Conservation (phyloP, 2,888 invertebrate species). For the Epinotia ramella region DNA sequence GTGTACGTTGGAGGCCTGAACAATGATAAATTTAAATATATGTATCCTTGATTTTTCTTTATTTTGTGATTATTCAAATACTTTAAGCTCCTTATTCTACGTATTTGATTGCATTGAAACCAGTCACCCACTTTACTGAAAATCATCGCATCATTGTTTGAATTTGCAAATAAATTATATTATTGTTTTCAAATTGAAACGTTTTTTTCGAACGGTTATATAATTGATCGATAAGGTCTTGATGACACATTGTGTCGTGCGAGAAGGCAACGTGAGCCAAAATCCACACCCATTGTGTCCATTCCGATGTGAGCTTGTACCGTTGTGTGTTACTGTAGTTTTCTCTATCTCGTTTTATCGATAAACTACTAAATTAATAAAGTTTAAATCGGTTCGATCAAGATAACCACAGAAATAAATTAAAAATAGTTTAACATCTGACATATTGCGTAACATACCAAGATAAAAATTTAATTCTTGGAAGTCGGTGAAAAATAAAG, state of each 20-base stretch:
- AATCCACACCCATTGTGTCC: constrained; percentile 41
- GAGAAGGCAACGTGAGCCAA: constrained; percentile 30
- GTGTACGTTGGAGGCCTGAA: too few relatives aligned
- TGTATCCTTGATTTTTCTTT: neutral
- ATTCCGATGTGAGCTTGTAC: constrained; percentile 13
- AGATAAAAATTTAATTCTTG: neutral
- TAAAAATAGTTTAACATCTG: too few relatives aligned
- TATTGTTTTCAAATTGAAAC: constrained; percentile 30
- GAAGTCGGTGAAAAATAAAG: neutral
- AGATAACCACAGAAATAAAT: too few relatives aligned
- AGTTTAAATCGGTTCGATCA: neutral
- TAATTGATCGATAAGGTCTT: constrained; percentile 46
- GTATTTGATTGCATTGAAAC: constrained; percentile 22
- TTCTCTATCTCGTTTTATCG: constrained; percentile 18
- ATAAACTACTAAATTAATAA: neutral
- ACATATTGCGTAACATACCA: too few relatives aligned
- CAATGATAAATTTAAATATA: too few relatives aligned
- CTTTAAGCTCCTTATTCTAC: constrained; percentile 20
- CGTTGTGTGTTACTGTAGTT: constrained; percentile 32
- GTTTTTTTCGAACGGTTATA: constrained; percentile 28
- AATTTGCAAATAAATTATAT: constrained; percentile 23
- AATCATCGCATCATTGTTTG: constrained; percentile 17
- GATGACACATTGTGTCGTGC: constrained; percentile 38
- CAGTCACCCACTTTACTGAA: neutral
- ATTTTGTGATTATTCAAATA: constrained; percentile 18